These are phyloP conservation scores for Gisinianus flammeolus DNA, from an alignment of 2,888 invertebrate species.

Conservation along the genomic window DNA sequence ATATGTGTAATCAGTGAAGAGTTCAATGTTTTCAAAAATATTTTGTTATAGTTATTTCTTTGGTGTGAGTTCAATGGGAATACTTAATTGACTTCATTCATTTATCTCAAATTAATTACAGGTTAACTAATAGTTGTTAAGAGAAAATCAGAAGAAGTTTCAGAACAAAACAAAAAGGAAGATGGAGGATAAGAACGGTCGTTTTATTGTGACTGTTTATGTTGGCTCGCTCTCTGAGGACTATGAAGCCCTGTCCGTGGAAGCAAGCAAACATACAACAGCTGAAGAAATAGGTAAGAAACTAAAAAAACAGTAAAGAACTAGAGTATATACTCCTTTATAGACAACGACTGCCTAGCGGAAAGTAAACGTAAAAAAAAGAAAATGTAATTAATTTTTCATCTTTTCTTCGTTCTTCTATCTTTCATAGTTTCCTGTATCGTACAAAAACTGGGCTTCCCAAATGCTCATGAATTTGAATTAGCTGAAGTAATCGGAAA, in stretches of 20 bases:
- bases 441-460: slow-evolving; percentile 73
- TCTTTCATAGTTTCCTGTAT: slow-evolving; percentile 77
- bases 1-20: not conserved
- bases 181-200: slow-evolving; percentile 60
- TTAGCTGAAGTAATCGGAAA: slow-evolving; percentile 87
- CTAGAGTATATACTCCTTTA: not conserved
- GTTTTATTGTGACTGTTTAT: slow-evolving; percentile 82
- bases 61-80: not conserved
- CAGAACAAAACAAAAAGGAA: too few relatives aligned
- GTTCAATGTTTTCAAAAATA: not conserved
- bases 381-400: too few relatives aligned
- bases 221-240: slow-evolving; percentile 86
- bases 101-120: too few relatives aligned
- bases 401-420: not conserved
- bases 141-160: too few relatives aligned
- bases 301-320: too few relatives aligned
- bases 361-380: too few relatives aligned
- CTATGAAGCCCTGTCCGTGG: slow-evolving; percentile 87
- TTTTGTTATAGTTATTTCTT: not conserved
- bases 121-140: not conserved
- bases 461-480: slow-evolving; percentile 74
- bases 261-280: slow-evolving; percentile 89
- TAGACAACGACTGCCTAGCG: not conserved
- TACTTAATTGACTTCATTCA: too few relatives aligned
- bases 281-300: slow-evolving; percentile 93